Conservation (phyloP, 2,113 vertebrate species). For the Syrmaticus mikado region DNA sequence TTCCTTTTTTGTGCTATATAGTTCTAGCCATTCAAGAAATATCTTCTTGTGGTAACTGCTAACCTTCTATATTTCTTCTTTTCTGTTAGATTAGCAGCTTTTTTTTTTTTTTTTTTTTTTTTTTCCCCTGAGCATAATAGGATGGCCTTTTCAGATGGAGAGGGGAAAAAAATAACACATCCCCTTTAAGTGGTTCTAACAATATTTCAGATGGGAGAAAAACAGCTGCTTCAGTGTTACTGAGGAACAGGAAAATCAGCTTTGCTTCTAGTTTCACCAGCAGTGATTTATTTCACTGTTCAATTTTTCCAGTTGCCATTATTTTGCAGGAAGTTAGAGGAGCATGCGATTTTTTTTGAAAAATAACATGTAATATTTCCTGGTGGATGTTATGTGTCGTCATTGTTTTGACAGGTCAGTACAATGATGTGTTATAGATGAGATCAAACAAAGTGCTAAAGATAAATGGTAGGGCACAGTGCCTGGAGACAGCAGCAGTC, state of each 20-base stretch:
- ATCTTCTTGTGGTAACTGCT: background rate
- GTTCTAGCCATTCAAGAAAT: conserved; percentile 1
- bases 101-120: background rate
- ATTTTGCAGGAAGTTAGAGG: background rate
- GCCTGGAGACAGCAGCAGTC: background rate
- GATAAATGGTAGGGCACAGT: background rate
- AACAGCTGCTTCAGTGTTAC: background rate
- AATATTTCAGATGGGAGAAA: background rate
- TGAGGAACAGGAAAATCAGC: conserved; percentile 4
- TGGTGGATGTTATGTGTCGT: background rate
- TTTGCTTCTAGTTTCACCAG: background rate
- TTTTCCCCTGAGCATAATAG: background rate
- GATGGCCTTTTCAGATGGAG: background rate
- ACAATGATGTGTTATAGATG: background rate
- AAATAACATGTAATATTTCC: background rate
- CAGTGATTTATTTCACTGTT: background rate
- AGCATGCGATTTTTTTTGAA: background rate
- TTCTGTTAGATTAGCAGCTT: background rate
- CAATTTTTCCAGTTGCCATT: background rate
- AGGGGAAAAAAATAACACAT: background rate
- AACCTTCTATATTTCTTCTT: background rate
- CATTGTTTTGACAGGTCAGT: conserved; percentile 23
- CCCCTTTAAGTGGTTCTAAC: background rate
- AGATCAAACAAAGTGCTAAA: background rate
- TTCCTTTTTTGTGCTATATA: background rate